Evolutionary conservation across 2,797 vertebrate species (phyloP).

Genomic region (Mus minutoides): DNA sequence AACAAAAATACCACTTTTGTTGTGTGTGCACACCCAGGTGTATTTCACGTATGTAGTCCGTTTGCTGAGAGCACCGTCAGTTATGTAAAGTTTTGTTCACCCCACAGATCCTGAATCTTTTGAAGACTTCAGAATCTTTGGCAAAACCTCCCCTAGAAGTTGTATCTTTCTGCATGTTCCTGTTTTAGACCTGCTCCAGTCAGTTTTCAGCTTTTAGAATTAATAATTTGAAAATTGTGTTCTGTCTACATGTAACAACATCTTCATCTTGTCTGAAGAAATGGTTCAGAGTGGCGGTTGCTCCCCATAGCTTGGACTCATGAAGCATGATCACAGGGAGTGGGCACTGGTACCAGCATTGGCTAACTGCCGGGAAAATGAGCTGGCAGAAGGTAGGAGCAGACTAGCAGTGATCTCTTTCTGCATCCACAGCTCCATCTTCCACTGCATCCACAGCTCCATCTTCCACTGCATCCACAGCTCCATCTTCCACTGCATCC

Average conservation of each 20-base stretch:
- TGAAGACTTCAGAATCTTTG: constrained; percentile 22
- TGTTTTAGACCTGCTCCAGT: constrained; percentile 64
- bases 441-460: neutral
- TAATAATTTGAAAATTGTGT: constrained; percentile 81
- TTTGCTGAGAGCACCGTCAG: accelerated
- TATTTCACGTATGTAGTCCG: neutral
- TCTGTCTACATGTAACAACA: constrained; percentile 65
- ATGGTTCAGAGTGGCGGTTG: constrained; percentile 82
- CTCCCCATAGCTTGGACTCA: constrained; percentile 76
- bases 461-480: neutral
- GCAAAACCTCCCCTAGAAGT: neutral
- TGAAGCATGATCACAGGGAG: constrained; percentile 83
- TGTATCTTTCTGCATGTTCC: constrained; percentile 53
- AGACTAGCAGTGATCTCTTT: constrained; percentile 80
- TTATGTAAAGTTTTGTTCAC: neutral
- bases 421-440: constrained; percentile 76
- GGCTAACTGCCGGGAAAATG: constrained; percentile 81
- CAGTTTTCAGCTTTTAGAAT: constrained; percentile 78
- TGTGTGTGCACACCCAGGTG: neutral
- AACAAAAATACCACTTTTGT: neutral
- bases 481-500: neutral
- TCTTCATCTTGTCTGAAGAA: constrained; percentile 81
- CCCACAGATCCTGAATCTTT: neutral
- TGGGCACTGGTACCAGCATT: constrained; percentile 76
- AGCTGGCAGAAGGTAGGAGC: constrained; percentile 83